Evolutionary conservation across 2,113 vertebrate species (phyloP).

Genomic region (Zosterops pallidus): DNA sequence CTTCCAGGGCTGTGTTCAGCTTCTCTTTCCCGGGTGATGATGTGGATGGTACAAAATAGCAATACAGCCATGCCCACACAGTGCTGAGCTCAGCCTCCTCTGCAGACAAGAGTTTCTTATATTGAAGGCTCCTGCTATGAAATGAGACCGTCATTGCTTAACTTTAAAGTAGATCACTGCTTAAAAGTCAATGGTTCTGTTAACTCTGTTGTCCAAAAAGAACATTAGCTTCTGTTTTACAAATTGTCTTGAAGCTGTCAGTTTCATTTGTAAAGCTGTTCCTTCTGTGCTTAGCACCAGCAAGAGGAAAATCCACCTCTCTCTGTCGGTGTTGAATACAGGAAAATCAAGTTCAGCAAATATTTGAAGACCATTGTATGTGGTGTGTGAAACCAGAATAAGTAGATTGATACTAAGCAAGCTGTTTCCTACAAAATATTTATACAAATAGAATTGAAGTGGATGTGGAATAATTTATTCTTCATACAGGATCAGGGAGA

Average conservation of each 20-base stretch:
- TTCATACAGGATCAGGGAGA: background rate
- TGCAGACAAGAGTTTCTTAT: background rate
- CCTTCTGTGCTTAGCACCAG: background rate
- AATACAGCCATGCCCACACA: too few relatives aligned
- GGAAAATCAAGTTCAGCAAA: background rate
- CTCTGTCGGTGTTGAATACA: background rate
- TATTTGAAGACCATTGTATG: background rate
- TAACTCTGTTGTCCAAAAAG: background rate
- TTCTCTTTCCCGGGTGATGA: background rate
- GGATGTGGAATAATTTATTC: background rate
- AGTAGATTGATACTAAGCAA: background rate
- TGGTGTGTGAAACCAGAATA: background rate
- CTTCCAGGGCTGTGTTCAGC: background rate
- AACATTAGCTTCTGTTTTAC: background rate
- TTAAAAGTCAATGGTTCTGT: background rate
- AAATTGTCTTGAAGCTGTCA: background rate
- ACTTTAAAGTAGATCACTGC: background rate
- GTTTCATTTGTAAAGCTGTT: background rate
- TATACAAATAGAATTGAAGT: background rate
- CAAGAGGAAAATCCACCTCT: background rate
- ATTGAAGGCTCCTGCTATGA: background rate
- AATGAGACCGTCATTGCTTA: background rate
- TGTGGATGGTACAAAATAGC: background rate
- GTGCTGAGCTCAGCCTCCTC: background rate
- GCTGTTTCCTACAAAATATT: background rate